phyloP scores from a whole-genome alignment of 2,113 vertebrate genomes.

The Rhinolophus ferrumequinum region DNA sequence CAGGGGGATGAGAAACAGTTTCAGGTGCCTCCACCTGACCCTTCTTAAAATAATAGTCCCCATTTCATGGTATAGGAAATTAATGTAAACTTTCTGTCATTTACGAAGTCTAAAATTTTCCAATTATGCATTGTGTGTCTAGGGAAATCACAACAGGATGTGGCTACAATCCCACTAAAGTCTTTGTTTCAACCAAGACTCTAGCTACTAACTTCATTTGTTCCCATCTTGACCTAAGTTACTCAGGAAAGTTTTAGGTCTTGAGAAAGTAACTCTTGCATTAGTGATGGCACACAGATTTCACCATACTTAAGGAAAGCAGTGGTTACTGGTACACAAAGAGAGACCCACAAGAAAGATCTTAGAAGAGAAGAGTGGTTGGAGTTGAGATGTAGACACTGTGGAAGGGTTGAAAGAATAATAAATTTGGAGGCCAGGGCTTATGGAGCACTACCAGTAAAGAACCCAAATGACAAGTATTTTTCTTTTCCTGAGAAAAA shows the following conservation, averaged over 20 bases:
- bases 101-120: not conserved
- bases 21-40: not conserved
- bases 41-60: not conserved
- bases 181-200: not conserved
- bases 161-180: not conserved
- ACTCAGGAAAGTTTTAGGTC: not conserved
- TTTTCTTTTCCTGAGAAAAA: not conserved
- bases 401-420: not conserved
- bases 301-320: not conserved
- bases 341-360: not conserved
- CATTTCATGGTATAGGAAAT: not conserved
- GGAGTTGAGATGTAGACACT: not conserved
- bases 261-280: not conserved
- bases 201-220: not conserved
- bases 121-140: not conserved
- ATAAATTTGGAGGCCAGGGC: not conserved
- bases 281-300: not conserved
- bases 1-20: not conserved
- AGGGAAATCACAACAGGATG: not conserved
- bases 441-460: not conserved
- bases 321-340: not conserved
- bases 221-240: not conserved
- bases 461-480: not conserved
- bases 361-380: not conserved
- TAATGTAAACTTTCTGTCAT: not conserved